These are phyloP conservation scores for Catocala fraxini DNA, from an alignment of 2,888 invertebrate genomes.

Conservation along the genomic window DNA sequence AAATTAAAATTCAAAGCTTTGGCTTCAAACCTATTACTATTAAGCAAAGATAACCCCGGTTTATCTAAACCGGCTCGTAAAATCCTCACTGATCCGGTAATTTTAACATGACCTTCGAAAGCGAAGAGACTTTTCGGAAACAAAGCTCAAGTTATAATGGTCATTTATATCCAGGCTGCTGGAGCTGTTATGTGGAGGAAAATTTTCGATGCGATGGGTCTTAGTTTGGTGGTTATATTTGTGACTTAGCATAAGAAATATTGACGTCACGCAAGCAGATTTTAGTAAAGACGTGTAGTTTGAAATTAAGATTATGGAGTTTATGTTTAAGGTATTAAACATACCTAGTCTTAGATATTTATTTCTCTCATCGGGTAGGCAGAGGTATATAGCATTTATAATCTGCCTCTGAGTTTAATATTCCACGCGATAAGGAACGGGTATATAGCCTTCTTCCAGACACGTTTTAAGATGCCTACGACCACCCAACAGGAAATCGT, in stretches of 20 bases:
- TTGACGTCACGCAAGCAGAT: slow-evolving; percentile 8
- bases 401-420: too few relatives aligned
- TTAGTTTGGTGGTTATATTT: slow-evolving; percentile 9
- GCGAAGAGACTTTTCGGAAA: neutral
- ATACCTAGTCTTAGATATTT: too few relatives aligned
- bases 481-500: too few relatives aligned
- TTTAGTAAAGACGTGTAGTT: slow-evolving; percentile 10
- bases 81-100: slow-evolving; percentile 42
- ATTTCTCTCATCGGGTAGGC: too few relatives aligned
- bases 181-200: neutral
- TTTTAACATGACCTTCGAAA: neutral
- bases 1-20: slow-evolving; percentile 51
- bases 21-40: slow-evolving; percentile 47
- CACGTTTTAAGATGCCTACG: too few relatives aligned
- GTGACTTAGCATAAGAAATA: slow-evolving; percentile 21
- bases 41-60: slow-evolving; percentile 41
- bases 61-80: slow-evolving; percentile 46
- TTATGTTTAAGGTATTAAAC: too few relatives aligned
- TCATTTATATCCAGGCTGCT: neutral
- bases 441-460: too few relatives aligned
- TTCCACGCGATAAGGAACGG: too few relatives aligned
- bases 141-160: slow-evolving; percentile 7
- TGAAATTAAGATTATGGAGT: slow-evolving; percentile 3
- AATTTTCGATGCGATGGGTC: neutral
- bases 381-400: too few relatives aligned